These are phyloP conservation scores for Lepidurus arcticus DNA, from an alignment of 1,140 invertebrate species.

Conservation along the genomic window DNA sequence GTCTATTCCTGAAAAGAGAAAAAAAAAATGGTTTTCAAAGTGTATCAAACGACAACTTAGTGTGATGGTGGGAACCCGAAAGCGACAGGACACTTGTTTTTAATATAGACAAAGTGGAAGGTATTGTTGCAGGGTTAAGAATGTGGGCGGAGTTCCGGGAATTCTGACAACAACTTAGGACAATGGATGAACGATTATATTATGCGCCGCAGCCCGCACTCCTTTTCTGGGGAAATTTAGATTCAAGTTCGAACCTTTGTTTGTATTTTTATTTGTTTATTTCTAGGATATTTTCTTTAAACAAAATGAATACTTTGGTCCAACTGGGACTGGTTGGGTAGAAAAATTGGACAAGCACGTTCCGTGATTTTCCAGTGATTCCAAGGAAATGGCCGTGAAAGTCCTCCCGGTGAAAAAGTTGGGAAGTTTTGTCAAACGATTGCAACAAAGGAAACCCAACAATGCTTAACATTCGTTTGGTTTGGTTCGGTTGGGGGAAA, in stretches of 20 bases:
- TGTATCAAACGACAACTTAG: neutral
- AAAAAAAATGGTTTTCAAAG: neutral
- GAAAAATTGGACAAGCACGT: neutral
- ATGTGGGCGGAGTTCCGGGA: conserved; percentile 1
- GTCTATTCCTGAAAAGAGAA: neutral
- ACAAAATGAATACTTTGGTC: neutral
- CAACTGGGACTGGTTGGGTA: neutral
- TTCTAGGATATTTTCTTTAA: too few relatives aligned
- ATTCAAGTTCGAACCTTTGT: neutral
- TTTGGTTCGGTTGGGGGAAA: too few relatives aligned
- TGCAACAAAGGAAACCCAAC: too few relatives aligned
- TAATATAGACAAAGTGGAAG: too few relatives aligned
- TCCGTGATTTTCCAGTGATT: neutral
- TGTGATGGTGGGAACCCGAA: neutral
- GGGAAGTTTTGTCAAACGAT: too few relatives aligned
- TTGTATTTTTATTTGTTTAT: neutral
- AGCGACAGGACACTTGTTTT: neutral
- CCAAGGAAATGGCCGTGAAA: neutral
- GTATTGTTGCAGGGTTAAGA: neutral
- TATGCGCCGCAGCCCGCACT: neutral
- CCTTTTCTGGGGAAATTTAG: neutral
- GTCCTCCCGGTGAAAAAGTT: neutral
- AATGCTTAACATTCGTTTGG: too few relatives aligned
- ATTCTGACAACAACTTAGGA: neutral
- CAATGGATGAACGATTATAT: neutral